Conservation (phyloP, 2,113 vertebrate species). For the Candoia aspera region DNA sequence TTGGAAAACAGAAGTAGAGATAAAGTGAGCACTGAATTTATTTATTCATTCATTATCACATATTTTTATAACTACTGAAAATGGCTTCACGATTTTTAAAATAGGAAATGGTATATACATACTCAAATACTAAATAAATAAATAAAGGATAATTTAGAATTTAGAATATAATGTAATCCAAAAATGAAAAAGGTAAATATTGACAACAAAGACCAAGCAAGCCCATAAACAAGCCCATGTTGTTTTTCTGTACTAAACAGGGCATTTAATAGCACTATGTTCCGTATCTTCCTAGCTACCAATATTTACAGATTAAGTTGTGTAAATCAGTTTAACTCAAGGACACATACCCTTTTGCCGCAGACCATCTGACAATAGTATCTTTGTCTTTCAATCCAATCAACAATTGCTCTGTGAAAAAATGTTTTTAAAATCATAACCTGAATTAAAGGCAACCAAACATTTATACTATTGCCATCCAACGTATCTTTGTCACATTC, state of each 20-base stretch:
- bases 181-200: background rate
- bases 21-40: background rate
- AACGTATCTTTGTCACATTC: background rate
- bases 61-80: background rate
- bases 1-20: background rate
- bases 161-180: background rate
- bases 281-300: background rate
- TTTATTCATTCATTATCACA: background rate
- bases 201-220: background rate
- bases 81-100: background rate
- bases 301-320: background rate
- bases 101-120: background rate
- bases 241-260: background rate
- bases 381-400: slow-evolving; percentile 94
- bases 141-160: background rate
- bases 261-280: background rate
- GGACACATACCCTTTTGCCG: slow-evolving; percentile 90
- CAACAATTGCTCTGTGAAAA: slow-evolving; percentile 86
- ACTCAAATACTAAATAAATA: background rate
- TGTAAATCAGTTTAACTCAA: background rate
- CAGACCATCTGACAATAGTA: slow-evolving; percentile 95
- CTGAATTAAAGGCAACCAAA: background rate
- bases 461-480: background rate
- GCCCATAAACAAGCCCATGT: background rate
- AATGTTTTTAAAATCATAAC: slow-evolving; percentile 37